Conservation (phyloP, 2,797 vertebrate genomes). For the Gallinago stenura region DNA sequence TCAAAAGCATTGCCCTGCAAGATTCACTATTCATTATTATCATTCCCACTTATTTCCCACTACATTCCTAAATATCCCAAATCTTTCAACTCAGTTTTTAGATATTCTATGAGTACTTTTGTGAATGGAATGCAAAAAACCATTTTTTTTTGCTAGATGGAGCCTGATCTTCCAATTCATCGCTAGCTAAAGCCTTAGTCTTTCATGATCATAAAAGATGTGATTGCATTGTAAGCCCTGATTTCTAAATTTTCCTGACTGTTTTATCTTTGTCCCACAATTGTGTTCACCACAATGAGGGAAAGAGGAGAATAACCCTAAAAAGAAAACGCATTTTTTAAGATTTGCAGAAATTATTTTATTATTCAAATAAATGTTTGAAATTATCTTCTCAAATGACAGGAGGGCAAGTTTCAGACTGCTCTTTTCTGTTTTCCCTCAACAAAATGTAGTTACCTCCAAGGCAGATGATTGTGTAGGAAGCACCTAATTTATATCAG, state of each 20-base stretch:
- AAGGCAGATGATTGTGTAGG: no score
- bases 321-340: not conserved
- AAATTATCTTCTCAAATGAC: not conserved
- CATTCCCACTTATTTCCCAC: not conserved
- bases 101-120: not conserved
- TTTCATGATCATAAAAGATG: not conserved
- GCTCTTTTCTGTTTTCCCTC: not conserved
- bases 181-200: not conserved
- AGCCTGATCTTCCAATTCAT: not conserved
- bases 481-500: not conserved
- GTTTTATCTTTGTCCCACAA: not conserved
- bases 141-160: not conserved
- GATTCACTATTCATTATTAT: not conserved
- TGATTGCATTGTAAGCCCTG: not conserved
- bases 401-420: not conserved
- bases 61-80: not conserved
- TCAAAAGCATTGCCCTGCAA: not conserved
- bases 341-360: not conserved
- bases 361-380: not conserved
- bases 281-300: accelerated
- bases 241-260: not conserved
- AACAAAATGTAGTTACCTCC: not conserved
- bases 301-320: not conserved
- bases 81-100: not conserved
- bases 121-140: not conserved